These are phyloP conservation scores for Hemicordylus capensis DNA, from an alignment of 2,113 vertebrate genomes.

Conservation along the genomic window DNA sequence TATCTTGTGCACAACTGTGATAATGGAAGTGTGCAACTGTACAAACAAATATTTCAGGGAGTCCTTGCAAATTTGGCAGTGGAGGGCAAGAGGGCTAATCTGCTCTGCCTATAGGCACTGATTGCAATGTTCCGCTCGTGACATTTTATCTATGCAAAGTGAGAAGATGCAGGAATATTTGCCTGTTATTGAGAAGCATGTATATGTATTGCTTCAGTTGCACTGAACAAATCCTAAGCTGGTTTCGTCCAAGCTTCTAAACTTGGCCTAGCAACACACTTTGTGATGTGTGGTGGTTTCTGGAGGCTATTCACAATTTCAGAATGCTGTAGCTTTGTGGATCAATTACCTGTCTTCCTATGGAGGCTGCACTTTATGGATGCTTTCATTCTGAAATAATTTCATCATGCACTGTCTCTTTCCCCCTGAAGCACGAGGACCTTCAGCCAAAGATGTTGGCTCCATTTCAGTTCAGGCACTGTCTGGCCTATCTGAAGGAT, in stretches of 20 bases:
- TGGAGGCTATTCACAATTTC: background rate
- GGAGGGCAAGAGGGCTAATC: background rate
- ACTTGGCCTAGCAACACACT: background rate
- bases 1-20: background rate
- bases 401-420: background rate
- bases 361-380: background rate
- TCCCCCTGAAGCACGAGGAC: background rate
- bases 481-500: background rate
- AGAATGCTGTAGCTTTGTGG: background rate
- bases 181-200: background rate
- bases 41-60: background rate
- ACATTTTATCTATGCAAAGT: background rate
- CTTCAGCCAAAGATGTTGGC: background rate
- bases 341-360: background rate
- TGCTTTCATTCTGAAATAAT: background rate
- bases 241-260: background rate
- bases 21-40: background rate
- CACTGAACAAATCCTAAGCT: background rate
- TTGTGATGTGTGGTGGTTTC: background rate
- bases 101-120: background rate
- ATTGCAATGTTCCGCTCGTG: background rate
- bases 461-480: background rate
- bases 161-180: background rate
- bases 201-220: background rate
- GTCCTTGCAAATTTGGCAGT: background rate